Evolutionary conservation across 2,888 invertebrate species (phyloP), one percentile per base, ranked within the genome.

Genomic region (Pachymerium ferrugineum): DNA sequence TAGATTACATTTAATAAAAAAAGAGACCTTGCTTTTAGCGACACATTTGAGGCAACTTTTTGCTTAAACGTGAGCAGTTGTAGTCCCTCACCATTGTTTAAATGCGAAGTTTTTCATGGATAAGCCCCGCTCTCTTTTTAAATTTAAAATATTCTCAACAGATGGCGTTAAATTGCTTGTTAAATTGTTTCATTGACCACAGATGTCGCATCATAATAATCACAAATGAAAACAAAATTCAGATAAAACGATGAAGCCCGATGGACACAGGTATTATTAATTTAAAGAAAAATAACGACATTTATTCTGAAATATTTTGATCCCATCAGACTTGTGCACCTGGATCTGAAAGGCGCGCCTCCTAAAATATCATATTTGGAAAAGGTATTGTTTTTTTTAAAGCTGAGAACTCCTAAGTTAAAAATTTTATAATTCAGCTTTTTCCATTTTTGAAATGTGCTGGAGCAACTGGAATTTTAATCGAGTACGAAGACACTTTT

Each of bases 271-370:
- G 54, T 54, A 25, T n/a, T n/a, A n/a, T n/a, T n/a, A n/a, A n/a
- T n/a, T n/a, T n/a, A n/a, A n/a, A n/a, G n/a, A n/a, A n/a, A n/a
- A n/a, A n/a, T n/a, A 35, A 35, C 8, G 35, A 35, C 8, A 35
- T 35, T 14, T 14, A 54, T 54, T 14, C 10, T 14, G 16, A 54
- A 14, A 54, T 54, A 14, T 12, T 14, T 54, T 54, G 10, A 14
- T 54, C 6, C 16, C 16, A n/a, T 14, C 5, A 73, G 89, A 75
- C 85, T 93, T 29, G 90, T 94, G 1, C 94, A 94, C 82, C 82
- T 94, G 28, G 94, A 94, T 83, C 82, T 94, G 19, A 94, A 94
- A 82, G 93, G 93, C 6, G 90, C 92, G 0, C 92, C 93, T 0
- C 90, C 90, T 0, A 89, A 87, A 78, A 79, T 91, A 1, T 80